Evolutionary conservation across 1,140 invertebrate species (phyloP), one percentile per base, ranked within the genome.

Genomic region (Drepana arcuata): DNA sequence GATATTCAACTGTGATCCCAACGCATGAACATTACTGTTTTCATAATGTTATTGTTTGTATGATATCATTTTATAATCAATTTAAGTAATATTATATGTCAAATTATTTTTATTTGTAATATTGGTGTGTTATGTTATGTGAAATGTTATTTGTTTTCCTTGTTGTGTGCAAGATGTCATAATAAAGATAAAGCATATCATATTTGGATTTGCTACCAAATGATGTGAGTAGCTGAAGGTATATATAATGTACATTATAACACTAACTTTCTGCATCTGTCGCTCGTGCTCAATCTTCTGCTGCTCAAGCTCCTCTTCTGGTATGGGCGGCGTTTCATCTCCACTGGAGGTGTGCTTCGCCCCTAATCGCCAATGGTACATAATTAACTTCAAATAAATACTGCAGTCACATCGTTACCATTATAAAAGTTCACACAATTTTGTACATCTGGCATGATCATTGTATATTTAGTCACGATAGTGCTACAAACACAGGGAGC

Each of bases 271-370:
- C 50, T 80, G 72, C 36, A 77, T 41, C 48, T 77, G 73, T 16
- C 61, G 53, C 28, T 80, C 75, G 65, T 80, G 70, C 48, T 80
- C 71, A 48, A 77, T 67, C 47, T 75, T 77, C 34, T 80, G 75
- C 41, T 75, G 69, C 47, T 80, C 72, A 34, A 80, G 56, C 34
- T 80, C 69, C 47, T 77, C 75, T 36, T 77, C 68, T 0, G 70
- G 71, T 38, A 80, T 77, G 1, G 75, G 72, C 3, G 75, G 72
- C 2, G 75, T 73, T 34, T 80, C 75, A 59, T 80, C 75, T n/a
- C 72, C 75, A 39, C 68, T 63, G 27, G 67, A 68, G 16, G 68
- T 55, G 38, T 77, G 75, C 51, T 80, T 80, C 10, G 62, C 52
- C 13, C 70, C 72, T 75, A 60, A 49, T 16, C 10, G 2, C 29